A percentile compares a stretch with the other conserved stretches of the same genome.
These are phyloP conservation scores for Heliconius himera DNA, from an alignment of 1,140 invertebrate species.

Conservation along the genomic window DNA sequence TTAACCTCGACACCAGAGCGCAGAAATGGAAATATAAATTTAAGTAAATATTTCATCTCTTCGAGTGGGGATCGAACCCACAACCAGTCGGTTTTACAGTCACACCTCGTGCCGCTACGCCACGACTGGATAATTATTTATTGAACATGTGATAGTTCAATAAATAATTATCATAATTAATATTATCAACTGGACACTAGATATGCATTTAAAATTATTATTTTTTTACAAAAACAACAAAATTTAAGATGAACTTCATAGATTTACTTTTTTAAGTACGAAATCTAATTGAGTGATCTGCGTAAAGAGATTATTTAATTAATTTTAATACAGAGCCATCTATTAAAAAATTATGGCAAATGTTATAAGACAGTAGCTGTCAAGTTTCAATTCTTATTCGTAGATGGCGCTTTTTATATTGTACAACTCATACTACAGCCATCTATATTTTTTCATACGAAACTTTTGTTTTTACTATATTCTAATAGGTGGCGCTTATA, in stretches of 20 bases:
- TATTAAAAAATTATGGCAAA: not conserved
- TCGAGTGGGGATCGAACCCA: too few species aligned
- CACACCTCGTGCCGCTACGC: too few species aligned
- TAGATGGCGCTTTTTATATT: not conserved
- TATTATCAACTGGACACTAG: too few species aligned
- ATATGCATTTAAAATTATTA: not conserved
- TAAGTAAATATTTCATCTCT: too few species aligned
- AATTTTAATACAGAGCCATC: not conserved
- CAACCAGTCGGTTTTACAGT: too few species aligned
- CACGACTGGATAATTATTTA: too few species aligned
- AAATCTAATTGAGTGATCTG: not conserved
- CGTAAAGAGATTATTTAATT: too few species aligned
- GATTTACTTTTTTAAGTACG: too few species aligned
- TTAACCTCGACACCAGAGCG: too few species aligned
- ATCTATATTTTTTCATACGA: not conserved
- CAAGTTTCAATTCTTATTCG: not conserved
- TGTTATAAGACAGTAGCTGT: not conserved
- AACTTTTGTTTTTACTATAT: not conserved
- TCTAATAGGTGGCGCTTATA: not conserved
- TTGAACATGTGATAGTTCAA: not conserved
- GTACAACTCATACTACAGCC: not conserved
- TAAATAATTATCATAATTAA: too few species aligned
- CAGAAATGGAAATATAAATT: too few species aligned
- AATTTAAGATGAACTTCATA: too few species aligned
- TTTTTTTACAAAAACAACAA: not conserved